phyloP scores from a whole-genome alignment of 2,797 vertebrate species.

The Orestias chungarensis region DNA sequence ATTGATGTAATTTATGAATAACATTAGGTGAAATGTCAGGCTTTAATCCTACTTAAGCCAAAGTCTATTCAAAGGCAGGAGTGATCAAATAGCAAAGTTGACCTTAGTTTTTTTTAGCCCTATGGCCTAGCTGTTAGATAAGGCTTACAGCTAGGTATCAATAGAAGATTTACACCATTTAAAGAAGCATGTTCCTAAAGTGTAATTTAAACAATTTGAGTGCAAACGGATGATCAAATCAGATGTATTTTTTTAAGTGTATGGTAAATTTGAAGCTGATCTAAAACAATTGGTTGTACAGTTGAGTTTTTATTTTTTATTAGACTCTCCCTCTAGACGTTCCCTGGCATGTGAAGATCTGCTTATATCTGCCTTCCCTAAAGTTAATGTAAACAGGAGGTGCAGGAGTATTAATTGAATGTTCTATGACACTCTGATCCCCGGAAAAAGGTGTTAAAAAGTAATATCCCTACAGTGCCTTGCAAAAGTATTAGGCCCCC shows the following conservation, averaged over 20 bases:
- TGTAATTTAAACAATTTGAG: background rate
- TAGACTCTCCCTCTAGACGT: background rate
- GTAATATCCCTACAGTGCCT: too few relatives aligned
- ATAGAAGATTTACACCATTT: constrained; percentile 40
- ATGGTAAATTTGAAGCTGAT: background rate
- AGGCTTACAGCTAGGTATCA: constrained; percentile 17
- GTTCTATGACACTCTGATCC: background rate
- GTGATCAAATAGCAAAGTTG: constrained; percentile 32
- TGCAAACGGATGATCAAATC: background rate
- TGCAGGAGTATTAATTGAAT: background rate
- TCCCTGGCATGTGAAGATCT: background rate
- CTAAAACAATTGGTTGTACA: background rate
- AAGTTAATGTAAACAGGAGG: background rate
- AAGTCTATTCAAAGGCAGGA: constrained; percentile 22
- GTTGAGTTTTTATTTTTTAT: background rate
- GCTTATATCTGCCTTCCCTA: background rate
- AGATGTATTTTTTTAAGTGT: too few relatives aligned
- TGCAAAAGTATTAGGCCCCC: too few relatives aligned
- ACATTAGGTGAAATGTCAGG: constrained; percentile 29
- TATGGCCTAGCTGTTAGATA: constrained; percentile 16
- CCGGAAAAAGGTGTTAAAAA: background rate
- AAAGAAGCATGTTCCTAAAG: constrained; percentile 22
- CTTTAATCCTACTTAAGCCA: constrained; percentile 49
- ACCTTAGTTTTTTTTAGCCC: constrained; percentile 29
- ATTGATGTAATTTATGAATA: constrained; percentile 23